Evolutionary conservation across 2,888 invertebrate genomes (phyloP), one percentile per base, ranked within the genome.

Genomic region (Margaritifera margaritifera): DNA sequence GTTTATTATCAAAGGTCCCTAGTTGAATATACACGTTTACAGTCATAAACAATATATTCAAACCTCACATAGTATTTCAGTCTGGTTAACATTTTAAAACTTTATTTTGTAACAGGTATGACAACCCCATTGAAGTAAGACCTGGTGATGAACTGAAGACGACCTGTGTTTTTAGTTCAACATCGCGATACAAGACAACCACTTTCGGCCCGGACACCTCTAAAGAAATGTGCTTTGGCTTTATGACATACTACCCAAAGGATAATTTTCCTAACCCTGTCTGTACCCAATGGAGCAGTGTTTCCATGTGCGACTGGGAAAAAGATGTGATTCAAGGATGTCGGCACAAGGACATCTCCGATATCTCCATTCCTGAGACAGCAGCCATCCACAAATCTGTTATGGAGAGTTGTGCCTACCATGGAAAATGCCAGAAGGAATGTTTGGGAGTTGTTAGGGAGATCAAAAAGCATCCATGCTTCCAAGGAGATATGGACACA

Each of bases 141-240:
- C 78, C 75, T 15, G 79, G 80, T 5, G 81, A 81, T 56, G 73
- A 78, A n/a, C 73, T 81, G 18, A 65, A 72, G 19, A 79, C 77
- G 22, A 66, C 69, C 19, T 81, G 81, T 67, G 66, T 62, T 1
- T 81, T 78, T 64, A 69, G 64, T 1, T 77, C 80, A 18, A 56
- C 69, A 56, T 68, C 64, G 19, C 66, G 71, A 1, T 27, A 31
- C 0, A 63, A 56, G 8, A 72, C 75, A 8, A 71, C 73, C n/a
- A 61, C 55, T 42, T 81, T 69, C 50, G 81, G 81, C 6, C 72
- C 73, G 4, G 77, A 74, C 4, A 79, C 80, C 2, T 64, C 61
- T 6, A 77, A 81, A 61, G 80, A 80, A 70, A 81, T 81, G 81
- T 81, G 81, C 63, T 79, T 76, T 62, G 78, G 79, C 5, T 79